phyloP scores from a whole-genome alignment of 2,113 vertebrate species.

The Centropus unirufus region DNA sequence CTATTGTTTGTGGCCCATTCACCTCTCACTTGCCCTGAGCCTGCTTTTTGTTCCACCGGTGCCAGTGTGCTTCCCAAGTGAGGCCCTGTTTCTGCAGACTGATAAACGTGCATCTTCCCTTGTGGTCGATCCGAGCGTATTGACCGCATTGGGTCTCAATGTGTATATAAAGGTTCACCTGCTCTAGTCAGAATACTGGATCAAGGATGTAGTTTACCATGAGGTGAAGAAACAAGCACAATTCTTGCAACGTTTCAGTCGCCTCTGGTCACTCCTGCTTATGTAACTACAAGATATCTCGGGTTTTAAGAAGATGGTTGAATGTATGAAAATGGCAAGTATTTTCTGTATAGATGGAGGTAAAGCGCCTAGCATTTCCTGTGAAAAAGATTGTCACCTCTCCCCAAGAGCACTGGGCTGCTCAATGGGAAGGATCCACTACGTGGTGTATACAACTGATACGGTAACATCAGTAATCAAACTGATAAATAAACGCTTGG shows the following conservation, averaged over 20 bases:
- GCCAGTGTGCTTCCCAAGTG: not conserved
- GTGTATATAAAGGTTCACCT: not conserved
- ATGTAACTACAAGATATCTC: not conserved
- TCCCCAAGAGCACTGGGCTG: fast-evolving
- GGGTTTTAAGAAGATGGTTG: not conserved
- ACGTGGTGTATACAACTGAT: not conserved
- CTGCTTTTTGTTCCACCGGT: conserved; percentile 42
- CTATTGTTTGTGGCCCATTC: conserved; percentile 37
- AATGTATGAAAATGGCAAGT: not conserved
- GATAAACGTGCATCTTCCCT: not conserved
- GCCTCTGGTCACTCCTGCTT: not conserved
- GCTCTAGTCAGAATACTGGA: not conserved
- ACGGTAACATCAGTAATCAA: not conserved
- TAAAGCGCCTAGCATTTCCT: not conserved
- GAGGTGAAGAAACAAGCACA: not conserved
- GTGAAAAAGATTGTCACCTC: not conserved
- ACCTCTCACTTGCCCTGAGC: conserved; percentile 31
- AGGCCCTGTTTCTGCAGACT: conserved; percentile 13
- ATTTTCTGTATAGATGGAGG: not conserved
- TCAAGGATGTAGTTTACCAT: not conserved
- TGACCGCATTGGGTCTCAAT: not conserved
- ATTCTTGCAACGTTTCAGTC: not conserved
- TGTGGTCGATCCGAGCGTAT: not conserved
- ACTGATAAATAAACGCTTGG: not conserved
- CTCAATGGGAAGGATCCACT: not conserved